These are phyloP conservation scores for Diglossa brunneiventris DNA, from an alignment of 2,113 vertebrate species.

Conservation along the genomic window DNA sequence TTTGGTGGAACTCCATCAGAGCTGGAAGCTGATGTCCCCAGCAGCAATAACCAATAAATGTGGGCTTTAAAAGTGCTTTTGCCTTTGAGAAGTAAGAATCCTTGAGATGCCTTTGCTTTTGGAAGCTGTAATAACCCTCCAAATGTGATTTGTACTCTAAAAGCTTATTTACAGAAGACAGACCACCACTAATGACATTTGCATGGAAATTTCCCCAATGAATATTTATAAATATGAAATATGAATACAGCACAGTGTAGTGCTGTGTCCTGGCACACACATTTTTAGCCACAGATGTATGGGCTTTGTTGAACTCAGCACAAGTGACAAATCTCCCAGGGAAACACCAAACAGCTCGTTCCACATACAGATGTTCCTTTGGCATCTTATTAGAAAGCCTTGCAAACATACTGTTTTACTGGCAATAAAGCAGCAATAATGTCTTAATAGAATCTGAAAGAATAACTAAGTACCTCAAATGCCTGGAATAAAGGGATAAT, in stretches of 20 bases:
- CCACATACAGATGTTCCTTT: slow-evolving; percentile 47
- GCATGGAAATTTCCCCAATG: slow-evolving; percentile 49
- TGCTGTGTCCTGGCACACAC: neutral
- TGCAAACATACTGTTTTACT: slow-evolving; percentile 60
- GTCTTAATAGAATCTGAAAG: slow-evolving; percentile 54
- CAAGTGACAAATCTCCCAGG: slow-evolving; percentile 20
- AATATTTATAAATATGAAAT: slow-evolving; percentile 39
- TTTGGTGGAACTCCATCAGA: neutral
- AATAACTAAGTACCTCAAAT: slow-evolving; percentile 52
- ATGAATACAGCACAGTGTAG: neutral
- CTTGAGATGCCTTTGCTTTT: slow-evolving; percentile 22
- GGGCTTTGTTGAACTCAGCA: slow-evolving; percentile 41
- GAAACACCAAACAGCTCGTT: slow-evolving; percentile 36
- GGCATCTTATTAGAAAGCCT: slow-evolving; percentile 50
- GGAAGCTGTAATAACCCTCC: neutral
- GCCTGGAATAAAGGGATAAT: slow-evolving; percentile 60
- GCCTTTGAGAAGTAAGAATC: neutral
- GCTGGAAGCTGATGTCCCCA: neutral
- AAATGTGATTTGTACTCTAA: slow-evolving; percentile 31
- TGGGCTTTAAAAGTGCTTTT: neutral
- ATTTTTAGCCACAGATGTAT: neutral
- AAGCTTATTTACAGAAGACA: slow-evolving; percentile 47
- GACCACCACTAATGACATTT: slow-evolving; percentile 27
- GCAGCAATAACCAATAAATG: neutral
- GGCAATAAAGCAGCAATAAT: slow-evolving; percentile 58